Percentiles rank a stretch among this genome's conserved stretches.
Evolutionary conservation across 2,888 invertebrate genomes (phyloP).

Genomic region (Spodoptera picta): DNA sequence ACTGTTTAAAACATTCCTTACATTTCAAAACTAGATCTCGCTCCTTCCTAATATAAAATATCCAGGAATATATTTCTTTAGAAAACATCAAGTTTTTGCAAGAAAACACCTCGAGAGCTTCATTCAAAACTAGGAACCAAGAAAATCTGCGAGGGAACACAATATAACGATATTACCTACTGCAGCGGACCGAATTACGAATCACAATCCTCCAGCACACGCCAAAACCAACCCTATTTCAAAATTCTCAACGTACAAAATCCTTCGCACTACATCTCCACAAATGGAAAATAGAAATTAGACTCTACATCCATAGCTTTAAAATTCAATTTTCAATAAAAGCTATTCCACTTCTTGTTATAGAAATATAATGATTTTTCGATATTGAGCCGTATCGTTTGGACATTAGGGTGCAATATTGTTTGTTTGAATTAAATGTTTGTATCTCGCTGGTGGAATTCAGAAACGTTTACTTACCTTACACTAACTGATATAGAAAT

Average conservation of each 20-base stretch:
- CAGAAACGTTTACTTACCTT: conserved; percentile 33
- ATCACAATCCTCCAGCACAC: conserved; percentile 20
- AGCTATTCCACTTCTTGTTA: conserved; percentile 43
- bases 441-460: conserved; percentile 34
- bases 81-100: conserved; percentile 29
- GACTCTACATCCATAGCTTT: conserved; percentile 43
- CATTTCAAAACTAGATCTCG: background rate
- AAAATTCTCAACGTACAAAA: background rate
- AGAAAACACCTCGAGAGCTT: conserved; percentile 48
- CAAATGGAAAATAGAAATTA: conserved; percentile 46
- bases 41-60: conserved; percentile 15
- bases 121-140: conserved; percentile 42
- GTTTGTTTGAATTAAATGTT: conserved; percentile 37
- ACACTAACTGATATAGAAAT: conserved; percentile 44
- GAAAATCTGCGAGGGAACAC: conserved; percentile 70
- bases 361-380: conserved; percentile 55
- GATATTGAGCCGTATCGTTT: conserved; percentile 48
- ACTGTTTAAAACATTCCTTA: background rate
- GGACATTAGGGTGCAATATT: conserved; percentile 39
- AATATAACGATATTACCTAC: conserved; percentile 72
- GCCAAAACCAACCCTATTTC: conserved; percentile 37
- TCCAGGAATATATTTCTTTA: conserved; percentile 18
- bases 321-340: conserved; percentile 62
- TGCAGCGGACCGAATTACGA: conserved; percentile 61
- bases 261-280: conserved; percentile 3